A percentile compares a stretch with the other conserved stretches of the same genome.
Evolutionary conservation across 2,888 invertebrate species (phyloP).

Genomic region (Drosophila multiciliata): DNA sequence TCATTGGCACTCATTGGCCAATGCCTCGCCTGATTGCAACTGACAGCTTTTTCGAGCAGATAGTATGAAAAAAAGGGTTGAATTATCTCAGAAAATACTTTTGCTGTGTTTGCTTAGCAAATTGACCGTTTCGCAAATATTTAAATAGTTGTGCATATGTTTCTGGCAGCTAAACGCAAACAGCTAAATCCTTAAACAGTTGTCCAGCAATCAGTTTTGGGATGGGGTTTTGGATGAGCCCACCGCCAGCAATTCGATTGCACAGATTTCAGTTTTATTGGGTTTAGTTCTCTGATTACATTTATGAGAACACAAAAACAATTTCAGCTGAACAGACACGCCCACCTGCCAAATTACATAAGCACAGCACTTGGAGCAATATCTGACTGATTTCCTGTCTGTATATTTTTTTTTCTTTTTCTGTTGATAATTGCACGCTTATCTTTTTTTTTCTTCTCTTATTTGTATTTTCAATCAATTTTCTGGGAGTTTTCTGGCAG

Average conservation of each 20-base stretch:
- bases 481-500: constrained; percentile 21
- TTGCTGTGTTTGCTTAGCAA: constrained; percentile 61
- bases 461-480: constrained; percentile 14
- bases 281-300: constrained; percentile 65
- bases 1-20: constrained; percentile 68
- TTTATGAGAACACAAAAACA: constrained; percentile 46
- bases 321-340: constrained; percentile 58
- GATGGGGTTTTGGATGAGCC: not conserved
- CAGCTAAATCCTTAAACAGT: constrained; percentile 3
- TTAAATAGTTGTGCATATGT: constrained; percentile 63
- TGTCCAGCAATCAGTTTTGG: constrained; percentile 2
- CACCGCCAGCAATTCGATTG: constrained; percentile 65
- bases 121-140: constrained; percentile 76
- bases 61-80: constrained; percentile 59
- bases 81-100: constrained; percentile 11
- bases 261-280: constrained; percentile 60
- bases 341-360: constrained; percentile 32
- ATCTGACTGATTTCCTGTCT: constrained; percentile 1
- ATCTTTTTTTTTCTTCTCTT: constrained; percentile 37
- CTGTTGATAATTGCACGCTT: constrained; percentile 28
- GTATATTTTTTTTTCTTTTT: not conserved
- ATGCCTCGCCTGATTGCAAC: constrained; percentile 72
- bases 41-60: constrained; percentile 74
- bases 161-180: constrained; percentile 42
- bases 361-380: not conserved